Evolutionary conservation across 2,888 invertebrate species (phyloP).

Genomic region (Trissolcus brochymenae): DNA sequence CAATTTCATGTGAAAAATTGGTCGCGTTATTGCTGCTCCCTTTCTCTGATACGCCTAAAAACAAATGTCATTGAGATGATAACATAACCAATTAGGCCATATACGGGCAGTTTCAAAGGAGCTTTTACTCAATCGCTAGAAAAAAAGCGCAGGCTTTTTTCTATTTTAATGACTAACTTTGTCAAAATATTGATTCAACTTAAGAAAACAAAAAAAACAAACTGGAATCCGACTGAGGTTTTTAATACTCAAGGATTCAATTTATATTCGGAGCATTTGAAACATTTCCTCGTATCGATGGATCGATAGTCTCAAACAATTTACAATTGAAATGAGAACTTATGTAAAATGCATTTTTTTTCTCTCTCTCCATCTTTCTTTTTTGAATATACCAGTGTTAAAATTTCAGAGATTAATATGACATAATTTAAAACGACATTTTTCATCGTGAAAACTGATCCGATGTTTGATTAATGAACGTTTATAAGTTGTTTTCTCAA

Average conservation of each 20-base stretch:
- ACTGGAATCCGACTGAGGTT: not conserved
- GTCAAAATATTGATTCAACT: not conserved
- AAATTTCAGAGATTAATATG: slow-evolving; percentile 13
- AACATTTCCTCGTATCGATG: slow-evolving; percentile 44
- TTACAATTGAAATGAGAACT: slow-evolving; percentile 37
- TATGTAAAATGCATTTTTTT: slow-evolving; percentile 30
- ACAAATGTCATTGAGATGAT: no score
- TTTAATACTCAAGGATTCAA: slow-evolving; percentile 8
- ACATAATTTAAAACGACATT: slow-evolving; percentile 10
- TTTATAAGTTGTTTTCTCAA: slow-evolving; percentile 6
- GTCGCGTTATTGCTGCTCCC: no score
- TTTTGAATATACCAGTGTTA: slow-evolving; percentile 19
- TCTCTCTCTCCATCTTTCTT: no score
- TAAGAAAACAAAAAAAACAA: not conserved
- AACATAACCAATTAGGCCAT: no score
- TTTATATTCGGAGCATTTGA: slow-evolving; percentile 21
- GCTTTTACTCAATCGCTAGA: no score
- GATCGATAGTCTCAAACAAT: slow-evolving; percentile 26
- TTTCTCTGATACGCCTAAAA: not conserved
- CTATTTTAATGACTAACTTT: not conserved
- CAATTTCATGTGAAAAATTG: no score
- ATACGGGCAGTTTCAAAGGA: no score
- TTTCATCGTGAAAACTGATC: slow-evolving; percentile 1
- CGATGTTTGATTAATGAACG: slow-evolving; percentile 2
- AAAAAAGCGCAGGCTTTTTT: no score